These are phyloP conservation scores for Pyrochroa serraticornis DNA, from an alignment of 2,888 invertebrate species.

Conservation along the genomic window DNA sequence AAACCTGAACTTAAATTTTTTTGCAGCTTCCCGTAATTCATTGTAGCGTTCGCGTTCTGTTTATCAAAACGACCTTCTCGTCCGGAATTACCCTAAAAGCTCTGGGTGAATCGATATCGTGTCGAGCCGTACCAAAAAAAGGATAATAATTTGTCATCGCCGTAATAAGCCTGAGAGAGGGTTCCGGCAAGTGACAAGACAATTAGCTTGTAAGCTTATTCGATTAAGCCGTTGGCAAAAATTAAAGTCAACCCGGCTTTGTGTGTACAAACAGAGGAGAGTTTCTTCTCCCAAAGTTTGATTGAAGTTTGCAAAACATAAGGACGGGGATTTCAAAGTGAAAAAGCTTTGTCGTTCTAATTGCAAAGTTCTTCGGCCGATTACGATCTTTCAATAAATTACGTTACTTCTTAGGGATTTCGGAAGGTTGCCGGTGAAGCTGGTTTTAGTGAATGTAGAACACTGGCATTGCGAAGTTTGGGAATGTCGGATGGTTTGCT, in stretches of 20 bases:
- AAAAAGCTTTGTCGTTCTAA: conserved; percentile 22
- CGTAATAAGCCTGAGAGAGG: conserved; percentile 2
- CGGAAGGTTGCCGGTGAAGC: too few relatives aligned
- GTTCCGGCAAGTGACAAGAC: neutral
- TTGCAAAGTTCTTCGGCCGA: conserved; percentile 19
- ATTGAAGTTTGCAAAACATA: conserved; percentile 22
- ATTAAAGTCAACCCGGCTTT: conserved; percentile 20
- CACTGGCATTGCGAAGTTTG: too few relatives aligned
- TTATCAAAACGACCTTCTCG: too few relatives aligned
- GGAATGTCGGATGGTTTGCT: too few relatives aligned
- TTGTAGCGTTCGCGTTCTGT: too few relatives aligned
- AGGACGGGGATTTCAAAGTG: conserved; percentile 16
- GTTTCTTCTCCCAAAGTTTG: conserved; percentile 12
- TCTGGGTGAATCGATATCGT: too few relatives aligned
- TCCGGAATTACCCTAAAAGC: too few relatives aligned
- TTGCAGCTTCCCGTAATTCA: too few relatives aligned
- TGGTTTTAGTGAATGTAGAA: too few relatives aligned
- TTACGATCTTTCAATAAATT: conserved; percentile 14
- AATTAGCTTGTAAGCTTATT: conserved; percentile 18
- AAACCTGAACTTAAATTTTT: too few relatives aligned
- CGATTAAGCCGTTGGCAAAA: conserved; percentile 20
- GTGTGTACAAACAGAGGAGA: conserved; percentile 17
- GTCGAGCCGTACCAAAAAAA: neutral
- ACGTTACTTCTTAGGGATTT: too few relatives aligned
- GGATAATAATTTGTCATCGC: conserved; percentile 11